Evolutionary conservation across 2,797 vertebrate genomes (phyloP).

Genomic region (Halcyon smyrnensis): DNA sequence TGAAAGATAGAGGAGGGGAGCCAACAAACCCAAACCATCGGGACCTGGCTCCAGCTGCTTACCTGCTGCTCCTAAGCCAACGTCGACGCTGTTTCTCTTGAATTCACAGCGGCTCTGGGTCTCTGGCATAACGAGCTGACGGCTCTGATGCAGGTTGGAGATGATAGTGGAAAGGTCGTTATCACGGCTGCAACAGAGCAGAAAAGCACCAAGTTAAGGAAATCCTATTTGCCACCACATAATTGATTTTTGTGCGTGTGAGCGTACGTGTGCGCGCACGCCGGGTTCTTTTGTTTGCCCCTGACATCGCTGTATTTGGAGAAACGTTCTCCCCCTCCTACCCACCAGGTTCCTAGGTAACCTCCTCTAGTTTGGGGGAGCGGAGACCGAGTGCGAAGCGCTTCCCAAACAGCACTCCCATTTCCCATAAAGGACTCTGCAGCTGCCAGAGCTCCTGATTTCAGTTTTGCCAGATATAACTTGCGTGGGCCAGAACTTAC

Average conservation of each 20-base stretch:
- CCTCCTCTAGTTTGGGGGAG: neutral
- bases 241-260: conserved; percentile 19
- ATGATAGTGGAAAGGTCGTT: conserved; percentile 93
- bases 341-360: neutral
- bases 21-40: neutral
- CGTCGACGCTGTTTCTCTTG: conserved; percentile 81
- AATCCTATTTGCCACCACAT: neutral
- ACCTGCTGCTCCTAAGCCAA: conserved; percentile 90
- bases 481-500: conserved; percentile 56
- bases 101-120: conserved; percentile 90
- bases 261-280: neutral
- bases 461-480: conserved; percentile 55
- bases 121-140: conserved; percentile 96
- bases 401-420: conserved; percentile 20
- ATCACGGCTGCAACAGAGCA: conserved; percentile 87
- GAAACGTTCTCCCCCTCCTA: neutral
- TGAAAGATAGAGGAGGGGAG: neutral
- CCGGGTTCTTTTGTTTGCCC: neutral
- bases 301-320: neutral
- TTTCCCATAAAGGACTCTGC: conserved; percentile 45
- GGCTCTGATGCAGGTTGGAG: conserved; percentile 93
- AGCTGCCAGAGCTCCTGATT: conserved; percentile 50
- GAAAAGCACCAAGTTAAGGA: conserved; percentile 31
- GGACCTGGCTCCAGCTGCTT: conserved; percentile 56
- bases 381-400: neutral